These are phyloP conservation scores for Erinaceus europaeus DNA, from an alignment of 2,113 vertebrate species.

Conservation along the genomic window DNA sequence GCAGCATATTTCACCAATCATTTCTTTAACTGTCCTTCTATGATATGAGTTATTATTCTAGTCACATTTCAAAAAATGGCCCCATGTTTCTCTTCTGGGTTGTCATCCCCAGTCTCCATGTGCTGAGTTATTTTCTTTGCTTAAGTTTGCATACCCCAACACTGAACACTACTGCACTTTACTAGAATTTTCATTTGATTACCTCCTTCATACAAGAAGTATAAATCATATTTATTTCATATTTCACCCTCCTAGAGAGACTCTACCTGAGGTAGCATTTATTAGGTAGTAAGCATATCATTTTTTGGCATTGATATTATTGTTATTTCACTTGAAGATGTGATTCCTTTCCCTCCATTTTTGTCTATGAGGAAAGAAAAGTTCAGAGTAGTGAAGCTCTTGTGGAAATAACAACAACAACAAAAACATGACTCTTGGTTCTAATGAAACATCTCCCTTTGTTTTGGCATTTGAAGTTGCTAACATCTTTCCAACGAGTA, in stretches of 20 bases:
- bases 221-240: background rate
- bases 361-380: too few species aligned
- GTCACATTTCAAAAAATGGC: background rate
- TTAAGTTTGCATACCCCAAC: fast-evolving
- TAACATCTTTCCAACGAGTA: background rate
- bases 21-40: background rate
- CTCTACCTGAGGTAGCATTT: background rate
- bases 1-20: background rate
- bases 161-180: background rate
- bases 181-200: background rate
- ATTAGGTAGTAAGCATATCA: background rate
- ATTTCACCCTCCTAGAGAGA: background rate
- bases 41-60: background rate
- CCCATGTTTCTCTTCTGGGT: background rate
- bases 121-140: background rate
- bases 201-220: background rate
- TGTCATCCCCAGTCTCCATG: background rate
- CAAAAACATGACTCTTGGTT: background rate
- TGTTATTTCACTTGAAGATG: background rate
- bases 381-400: too few species aligned
- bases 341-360: too few species aligned
- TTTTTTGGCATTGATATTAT: background rate
- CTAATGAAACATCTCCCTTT: background rate
- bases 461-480: background rate
- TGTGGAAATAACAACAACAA: too few species aligned